Base-by-base conservation (phyloP, 2,113 vertebrate species). In the Tetrax tetrax region DNA sequence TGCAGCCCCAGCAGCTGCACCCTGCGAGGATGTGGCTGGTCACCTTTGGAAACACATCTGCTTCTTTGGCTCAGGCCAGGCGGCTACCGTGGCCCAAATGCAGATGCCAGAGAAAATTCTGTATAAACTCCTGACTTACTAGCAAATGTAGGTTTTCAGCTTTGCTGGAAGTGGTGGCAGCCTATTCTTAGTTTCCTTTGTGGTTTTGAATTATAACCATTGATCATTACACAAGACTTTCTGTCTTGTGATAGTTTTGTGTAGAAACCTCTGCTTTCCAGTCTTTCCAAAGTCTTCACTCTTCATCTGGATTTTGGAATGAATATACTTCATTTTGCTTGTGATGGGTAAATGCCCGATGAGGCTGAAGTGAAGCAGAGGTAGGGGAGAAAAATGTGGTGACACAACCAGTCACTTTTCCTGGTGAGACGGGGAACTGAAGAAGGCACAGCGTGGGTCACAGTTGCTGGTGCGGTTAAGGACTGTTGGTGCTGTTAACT, bases 231-330 rank as follows among this genome's bases (percentile, higher is more conserved):
- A n/a, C n/a, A n/a, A 45, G 56, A 16, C 25, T 53, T 57, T 3
- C 3, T 29, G 2, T 68, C 37, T 57, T 4, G 0, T 41, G 50
- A 35, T 3, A 2, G 3, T 38, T 70, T 27, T 2, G 1, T 21
- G 41, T 38, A 31, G 53, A 68, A 76, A 45, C 18, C 17, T 51
- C 63, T 59, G 14, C 12, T 61, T 78, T 69, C 22, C 14, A 28
- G 6, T 56, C 25, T 35, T 57, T 35, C 20, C 24, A n/a, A 77
- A 74, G 22, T 29, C n/a, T 38, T 45, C 22, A 6, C 7, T 83
- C 33, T 63, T 29, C n/a, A 15, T 18, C 7, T n/a, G 19, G 9
- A 33, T 60, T 96, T 90, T 85, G 27, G 47, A 63, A 59, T 14
- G 4, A 35, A 47, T 43, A 5, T 20, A 11, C 12, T 31, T 27